Evolutionary conservation across 1,140 invertebrate genomes (phyloP).

Genomic region (Linepithema humile): DNA sequence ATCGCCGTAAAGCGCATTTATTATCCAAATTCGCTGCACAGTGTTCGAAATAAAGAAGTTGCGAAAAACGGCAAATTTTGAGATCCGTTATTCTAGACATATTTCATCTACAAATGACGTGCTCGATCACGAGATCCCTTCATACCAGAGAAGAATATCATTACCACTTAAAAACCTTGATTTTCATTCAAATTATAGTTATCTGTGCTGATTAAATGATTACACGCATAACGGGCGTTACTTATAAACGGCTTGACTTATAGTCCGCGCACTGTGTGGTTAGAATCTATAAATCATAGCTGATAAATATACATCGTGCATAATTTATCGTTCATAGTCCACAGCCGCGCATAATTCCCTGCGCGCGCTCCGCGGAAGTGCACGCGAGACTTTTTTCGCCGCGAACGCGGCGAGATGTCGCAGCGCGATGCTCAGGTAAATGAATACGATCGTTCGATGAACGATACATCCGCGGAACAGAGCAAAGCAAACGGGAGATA

Average conservation of each 20-base stretch:
- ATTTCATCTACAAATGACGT: background rate
- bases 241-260: slow-evolving; percentile 23
- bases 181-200: slow-evolving; percentile 25
- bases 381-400: background rate
- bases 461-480: background rate
- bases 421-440: slow-evolving; percentile 6
- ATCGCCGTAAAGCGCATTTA: too few species aligned
- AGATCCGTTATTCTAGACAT: background rate
- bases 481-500: background rate
- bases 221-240: background rate
- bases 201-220: slow-evolving; percentile 29
- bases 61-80: too few species aligned
- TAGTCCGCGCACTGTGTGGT: background rate
- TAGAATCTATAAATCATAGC: slow-evolving; percentile 34
- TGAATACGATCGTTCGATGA: slow-evolving; percentile 40
- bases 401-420: background rate
- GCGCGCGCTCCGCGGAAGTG: slow-evolving; percentile 13
- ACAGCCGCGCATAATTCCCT: slow-evolving; percentile 23
- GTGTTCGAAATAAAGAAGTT: too few species aligned
- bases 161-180: background rate
- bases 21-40: too few species aligned
- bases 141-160: background rate
- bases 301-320: slow-evolving; percentile 46
- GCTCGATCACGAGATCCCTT: background rate
- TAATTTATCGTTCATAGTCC: slow-evolving; percentile 38